Conservation (phyloP, 1,140 invertebrate genomes). For the Cherax quadricarinatus region DNA sequence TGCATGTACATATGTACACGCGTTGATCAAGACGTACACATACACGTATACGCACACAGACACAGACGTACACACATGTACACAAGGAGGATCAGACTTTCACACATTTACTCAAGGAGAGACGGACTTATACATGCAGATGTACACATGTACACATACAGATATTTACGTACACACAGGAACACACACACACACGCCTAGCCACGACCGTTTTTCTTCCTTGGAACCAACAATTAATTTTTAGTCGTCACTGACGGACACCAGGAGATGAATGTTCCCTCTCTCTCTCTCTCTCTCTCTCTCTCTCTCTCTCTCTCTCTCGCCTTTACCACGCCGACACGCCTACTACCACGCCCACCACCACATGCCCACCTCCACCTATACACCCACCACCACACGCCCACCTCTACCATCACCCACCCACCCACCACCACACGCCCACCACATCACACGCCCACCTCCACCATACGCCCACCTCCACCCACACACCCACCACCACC, state of each 20-base stretch:
- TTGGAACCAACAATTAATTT: constrained; percentile 10
- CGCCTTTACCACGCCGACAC: too few species aligned
- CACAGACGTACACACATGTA: too few species aligned
- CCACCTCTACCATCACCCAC: not conserved
- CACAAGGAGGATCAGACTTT: too few species aligned
- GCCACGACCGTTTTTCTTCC: not conserved
- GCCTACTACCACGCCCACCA: not conserved
- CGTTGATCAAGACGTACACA: not conserved
- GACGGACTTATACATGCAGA: too few species aligned
- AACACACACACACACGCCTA: too few species aligned
- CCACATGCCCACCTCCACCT: not conserved
- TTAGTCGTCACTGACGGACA: not conserved
- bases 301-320: not conserved
- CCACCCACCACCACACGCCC: too few species aligned
- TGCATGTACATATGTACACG: not conserved
- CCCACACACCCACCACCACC: not conserved
- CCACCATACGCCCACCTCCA: not conserved
- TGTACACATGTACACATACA: too few species aligned
- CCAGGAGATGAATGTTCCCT: not conserved
- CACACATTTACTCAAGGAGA: too few species aligned
- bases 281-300: not conserved
- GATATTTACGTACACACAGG: too few species aligned
- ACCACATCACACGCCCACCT: not conserved
- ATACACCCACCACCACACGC: not conserved
- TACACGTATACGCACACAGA: not conserved